Percentiles rank a stretch among this genome's conserved stretches.
phyloP scores from a whole-genome alignment of 2,797 vertebrate species.

The Ibycter americanus region DNA sequence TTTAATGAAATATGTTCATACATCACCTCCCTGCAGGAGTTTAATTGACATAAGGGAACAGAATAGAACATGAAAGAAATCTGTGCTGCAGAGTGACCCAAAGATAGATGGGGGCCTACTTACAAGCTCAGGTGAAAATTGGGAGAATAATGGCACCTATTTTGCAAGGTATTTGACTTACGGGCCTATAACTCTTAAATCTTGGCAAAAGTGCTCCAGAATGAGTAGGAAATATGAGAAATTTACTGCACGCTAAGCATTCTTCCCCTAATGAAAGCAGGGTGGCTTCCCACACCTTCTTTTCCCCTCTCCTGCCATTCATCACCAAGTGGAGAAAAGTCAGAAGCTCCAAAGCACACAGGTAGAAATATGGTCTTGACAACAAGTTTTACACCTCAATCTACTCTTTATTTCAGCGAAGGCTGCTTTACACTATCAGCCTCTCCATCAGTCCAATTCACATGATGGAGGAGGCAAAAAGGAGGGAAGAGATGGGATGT shows the following conservation, averaged over 20 bases:
- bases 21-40: neutral
- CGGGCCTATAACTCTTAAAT: conserved; percentile 22
- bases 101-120: conserved; percentile 31
- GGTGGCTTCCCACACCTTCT: neutral
- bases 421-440: neutral
- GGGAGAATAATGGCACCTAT: conserved; percentile 20
- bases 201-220: neutral
- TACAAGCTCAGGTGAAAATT: conserved; percentile 30
- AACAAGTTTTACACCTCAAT: neutral
- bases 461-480: neutral
- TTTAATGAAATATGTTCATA: conserved; percentile 36
- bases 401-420: neutral
- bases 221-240: conserved; percentile 48
- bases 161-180: conserved; percentile 52
- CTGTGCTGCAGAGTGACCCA: neutral
- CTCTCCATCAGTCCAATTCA: neutral
- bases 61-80: neutral
- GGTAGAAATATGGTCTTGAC: neutral
- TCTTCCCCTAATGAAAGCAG: neutral
- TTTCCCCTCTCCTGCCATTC: neutral
- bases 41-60: conserved; percentile 12
- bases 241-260: conserved; percentile 25
- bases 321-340: neutral
- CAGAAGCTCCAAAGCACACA: neutral
- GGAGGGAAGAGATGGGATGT: neutral